Percentiles rank a stretch among this genome's conserved stretches.
Conservation (phyloP, 2,113 vertebrate genomes). For the Corythornis cristatus region DNA sequence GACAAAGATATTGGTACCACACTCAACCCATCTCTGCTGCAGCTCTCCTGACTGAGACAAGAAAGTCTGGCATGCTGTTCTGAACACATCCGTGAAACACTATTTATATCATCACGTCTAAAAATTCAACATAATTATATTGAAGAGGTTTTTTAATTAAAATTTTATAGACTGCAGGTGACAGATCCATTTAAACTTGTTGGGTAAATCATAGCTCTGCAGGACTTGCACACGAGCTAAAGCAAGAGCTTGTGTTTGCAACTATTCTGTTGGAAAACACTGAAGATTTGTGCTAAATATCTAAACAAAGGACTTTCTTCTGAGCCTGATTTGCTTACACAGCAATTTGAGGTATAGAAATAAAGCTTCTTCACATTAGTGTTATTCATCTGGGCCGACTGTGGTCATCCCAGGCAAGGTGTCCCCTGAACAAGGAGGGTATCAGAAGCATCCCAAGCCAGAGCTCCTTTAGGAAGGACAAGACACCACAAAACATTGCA, state of each 20-base stretch:
- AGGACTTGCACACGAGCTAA: neutral
- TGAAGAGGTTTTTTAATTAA: neutral
- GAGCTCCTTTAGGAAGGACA: neutral
- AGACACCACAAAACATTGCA: neutral
- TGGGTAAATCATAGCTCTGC: neutral
- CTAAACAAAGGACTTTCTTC: neutral
- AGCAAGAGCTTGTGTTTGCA: accelerated
- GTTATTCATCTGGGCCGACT: neutral
- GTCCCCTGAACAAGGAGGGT: neutral
- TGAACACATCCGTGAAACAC: neutral
- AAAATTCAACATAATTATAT: neutral
- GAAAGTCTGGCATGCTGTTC: neutral
- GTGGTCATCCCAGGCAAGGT: neutral
- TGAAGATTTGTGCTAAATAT: neutral
- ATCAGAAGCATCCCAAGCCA: neutral
- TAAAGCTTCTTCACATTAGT: neutral
- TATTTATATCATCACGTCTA: neutral
- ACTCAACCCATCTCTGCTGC: neutral
- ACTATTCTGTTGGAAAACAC: neutral
- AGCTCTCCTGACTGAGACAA: neutral
- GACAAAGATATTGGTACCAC: neutral
- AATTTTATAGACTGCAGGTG: neutral
- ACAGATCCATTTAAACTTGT: neutral
- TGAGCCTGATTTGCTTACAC: neutral
- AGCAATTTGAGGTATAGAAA: neutral